Conservation (phyloP, 1,140 invertebrate genomes). For the Trachymyrmex cornetzi region DNA sequence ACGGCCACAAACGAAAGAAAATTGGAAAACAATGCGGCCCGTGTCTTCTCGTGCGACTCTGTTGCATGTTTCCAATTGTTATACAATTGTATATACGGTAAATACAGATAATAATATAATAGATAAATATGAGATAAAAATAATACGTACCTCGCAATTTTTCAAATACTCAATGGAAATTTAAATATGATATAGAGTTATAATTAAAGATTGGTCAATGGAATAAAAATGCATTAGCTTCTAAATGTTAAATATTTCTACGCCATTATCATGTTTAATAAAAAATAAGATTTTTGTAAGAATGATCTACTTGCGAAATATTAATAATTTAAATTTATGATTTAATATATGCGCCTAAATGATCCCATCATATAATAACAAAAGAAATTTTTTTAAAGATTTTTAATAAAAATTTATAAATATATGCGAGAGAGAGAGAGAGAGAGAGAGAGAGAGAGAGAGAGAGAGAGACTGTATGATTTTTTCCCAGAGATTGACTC, state of each 20-base stretch:
- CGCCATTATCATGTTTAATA: not conserved
- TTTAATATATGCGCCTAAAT: not conserved
- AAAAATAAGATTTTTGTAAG: not conserved
- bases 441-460: too few species aligned
- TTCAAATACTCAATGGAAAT: not conserved
- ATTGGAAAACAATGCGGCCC: slow-evolving; percentile 1
- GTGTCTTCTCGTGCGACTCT: not conserved
- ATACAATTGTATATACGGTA: not conserved
- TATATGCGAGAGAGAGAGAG: too few species aligned
- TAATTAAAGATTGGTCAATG: not conserved
- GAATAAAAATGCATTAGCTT: not conserved
- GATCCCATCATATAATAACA: not conserved
- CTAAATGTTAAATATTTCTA: not conserved
- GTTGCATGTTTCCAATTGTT: not conserved
- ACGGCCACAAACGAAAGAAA: not conserved
- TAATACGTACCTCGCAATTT: not conserved
- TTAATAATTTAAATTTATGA: not conserved
- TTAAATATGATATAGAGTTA: not conserved
- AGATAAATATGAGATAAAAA: not conserved
- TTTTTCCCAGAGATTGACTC: not conserved
- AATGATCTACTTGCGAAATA: not conserved
- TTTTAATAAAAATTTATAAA: not conserved
- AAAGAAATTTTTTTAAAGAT: not conserved
- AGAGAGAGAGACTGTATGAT: not conserved
- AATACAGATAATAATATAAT: not conserved